Base-by-base conservation (phyloP, 2,888 invertebrate species). In the Polydrusus cervinus region DNA sequence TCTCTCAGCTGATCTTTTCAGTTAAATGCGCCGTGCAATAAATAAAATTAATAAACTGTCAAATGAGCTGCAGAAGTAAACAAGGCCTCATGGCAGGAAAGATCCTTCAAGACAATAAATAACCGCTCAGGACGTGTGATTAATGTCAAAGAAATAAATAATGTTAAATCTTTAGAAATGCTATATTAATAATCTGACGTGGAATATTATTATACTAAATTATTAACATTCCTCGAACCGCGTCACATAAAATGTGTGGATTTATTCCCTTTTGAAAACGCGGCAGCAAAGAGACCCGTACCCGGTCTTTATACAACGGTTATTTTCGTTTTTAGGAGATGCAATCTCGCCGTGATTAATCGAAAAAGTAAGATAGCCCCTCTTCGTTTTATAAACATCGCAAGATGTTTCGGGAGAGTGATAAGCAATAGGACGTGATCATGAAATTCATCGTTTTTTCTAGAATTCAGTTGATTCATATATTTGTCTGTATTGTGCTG, bases 131-230 rank as follows among this genome's bases (percentile, higher is more conserved):
- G 80, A 81, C 80, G 78, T 78, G 80, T 82, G 82, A 82, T 81
- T 82, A 82, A 82, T 82, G 81, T 80, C 80, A 79, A 77, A 74
- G 75, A 66, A 74, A 79, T 81, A 80, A 82, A 82, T 82, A 80
- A 80, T 75, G 78, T 79, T 78, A 78, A 78, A 74, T 79, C 80
- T 80, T 79, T 79, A 73, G 79, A 80, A 81, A 79, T 79, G 79
- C 79, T 70, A 76, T 80, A 81, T 81, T 81, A 81, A 80, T 81
- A 81, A 80, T 79, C 78, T 75, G 78, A 79, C 79, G 40, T 69
- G 77, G 79, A 79, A 78, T 80, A 81, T 80, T 80, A 79, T 80
- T 80, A 80, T 80, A 79, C 80, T 79, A 81, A 81, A 81, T 81
- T 80, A 81, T 80, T 76, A 73, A 79, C 79, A 80, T 78, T 78